These are phyloP conservation scores for Adelges cooleyi DNA, from an alignment of 1,140 invertebrate species.

Conservation along the genomic window DNA sequence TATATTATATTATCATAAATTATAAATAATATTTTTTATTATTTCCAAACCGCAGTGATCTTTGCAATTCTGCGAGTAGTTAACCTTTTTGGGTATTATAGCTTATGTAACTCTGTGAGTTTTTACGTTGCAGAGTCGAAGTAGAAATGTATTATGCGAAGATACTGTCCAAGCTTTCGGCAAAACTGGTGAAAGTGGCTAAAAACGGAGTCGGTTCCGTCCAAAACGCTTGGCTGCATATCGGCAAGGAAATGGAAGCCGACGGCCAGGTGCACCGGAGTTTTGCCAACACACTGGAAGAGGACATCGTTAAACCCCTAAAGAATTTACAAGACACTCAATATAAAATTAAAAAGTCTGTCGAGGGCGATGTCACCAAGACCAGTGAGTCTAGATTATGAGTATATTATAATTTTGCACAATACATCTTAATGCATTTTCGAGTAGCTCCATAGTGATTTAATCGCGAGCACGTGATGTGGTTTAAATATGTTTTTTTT, in stretches of 20 bases:
- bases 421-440: too few species aligned
- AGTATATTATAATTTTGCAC: too few species aligned
- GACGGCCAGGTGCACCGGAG: slow-evolving; percentile 76
- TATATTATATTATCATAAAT: not conserved
- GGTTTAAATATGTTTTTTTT: too few species aligned
- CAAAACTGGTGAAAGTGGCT: slow-evolving; percentile 68
- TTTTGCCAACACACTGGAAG: slow-evolving; percentile 61
- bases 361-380: slow-evolving; percentile 54
- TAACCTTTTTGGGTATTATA: not conserved
- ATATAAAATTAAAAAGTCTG: slow-evolving; percentile 54
- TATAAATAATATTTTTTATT: not conserved
- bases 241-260: slow-evolving; percentile 79
- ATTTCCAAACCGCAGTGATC: not conserved
- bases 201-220: slow-evolving; percentile 65
- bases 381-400: slow-evolving; percentile 43
- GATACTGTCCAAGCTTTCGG: slow-evolving; percentile 71
- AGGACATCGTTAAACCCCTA: slow-evolving; percentile 82
- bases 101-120: too few species aligned
- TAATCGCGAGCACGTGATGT: too few species aligned
- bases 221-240: slow-evolving; percentile 77
- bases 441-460: too few species aligned
- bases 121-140: slow-evolving; percentile 70
- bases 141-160: slow-evolving; percentile 81
- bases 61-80: not conserved
- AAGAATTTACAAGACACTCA: slow-evolving; percentile 58